Evolutionary conservation across 2,797 vertebrate genomes (phyloP).

Genomic region (Notolepis coatsorum): DNA sequence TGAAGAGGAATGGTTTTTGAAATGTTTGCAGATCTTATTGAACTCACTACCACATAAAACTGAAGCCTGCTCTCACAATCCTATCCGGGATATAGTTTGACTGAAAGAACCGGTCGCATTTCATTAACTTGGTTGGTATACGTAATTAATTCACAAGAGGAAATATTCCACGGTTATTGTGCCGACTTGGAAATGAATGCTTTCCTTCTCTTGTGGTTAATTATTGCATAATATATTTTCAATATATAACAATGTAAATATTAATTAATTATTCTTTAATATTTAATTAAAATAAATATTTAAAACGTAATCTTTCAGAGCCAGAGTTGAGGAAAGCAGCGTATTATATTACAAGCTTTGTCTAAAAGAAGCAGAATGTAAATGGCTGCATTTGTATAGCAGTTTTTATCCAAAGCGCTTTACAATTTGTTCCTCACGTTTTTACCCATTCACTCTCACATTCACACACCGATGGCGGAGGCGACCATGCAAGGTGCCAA

Average conservation of each 20-base stretch:
- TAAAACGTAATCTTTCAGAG: slow-evolving; percentile 18
- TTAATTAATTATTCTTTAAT: too few relatives aligned
- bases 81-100: not conserved
- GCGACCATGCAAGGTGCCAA: too few relatives aligned
- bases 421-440: too few relatives aligned
- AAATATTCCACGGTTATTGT: not conserved
- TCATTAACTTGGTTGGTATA: not conserved
- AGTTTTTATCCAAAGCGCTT: too few relatives aligned
- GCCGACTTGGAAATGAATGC: too few relatives aligned
- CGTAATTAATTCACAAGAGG: slow-evolving; percentile 5
- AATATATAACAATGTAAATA: too few relatives aligned
- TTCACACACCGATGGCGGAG: too few relatives aligned
- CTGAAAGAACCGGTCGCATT: not conserved
- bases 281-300: too few relatives aligned
- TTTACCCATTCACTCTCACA: too few relatives aligned
- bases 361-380: not conserved
- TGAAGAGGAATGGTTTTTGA: slow-evolving; percentile 12
- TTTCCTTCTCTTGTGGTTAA: too few relatives aligned
- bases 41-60: slow-evolving; percentile 15
- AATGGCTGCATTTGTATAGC: too few relatives aligned
- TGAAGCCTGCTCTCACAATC: slow-evolving; percentile 3
- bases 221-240: too few relatives aligned
- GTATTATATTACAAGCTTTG: not conserved
- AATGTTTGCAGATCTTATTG: slow-evolving; percentile 41
- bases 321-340: not conserved